A percentile compares a stretch with the other conserved stretches of the same genome.
Conservation (phyloP, 2,113 vertebrate genomes). For the Pelusios castaneus region DNA sequence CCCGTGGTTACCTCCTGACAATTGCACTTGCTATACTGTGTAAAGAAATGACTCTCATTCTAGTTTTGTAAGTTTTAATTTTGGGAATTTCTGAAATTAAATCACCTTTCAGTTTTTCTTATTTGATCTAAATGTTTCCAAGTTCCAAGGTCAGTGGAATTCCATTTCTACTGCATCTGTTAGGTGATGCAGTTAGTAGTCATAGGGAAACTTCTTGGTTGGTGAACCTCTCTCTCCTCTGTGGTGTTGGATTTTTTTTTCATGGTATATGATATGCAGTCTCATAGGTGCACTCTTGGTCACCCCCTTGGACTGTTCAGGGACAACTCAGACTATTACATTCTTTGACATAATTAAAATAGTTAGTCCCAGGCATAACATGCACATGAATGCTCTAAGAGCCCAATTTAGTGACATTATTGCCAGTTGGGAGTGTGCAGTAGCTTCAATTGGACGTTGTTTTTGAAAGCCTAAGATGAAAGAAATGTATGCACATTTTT, state of each 20-base stretch:
- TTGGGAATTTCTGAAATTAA: not conserved
- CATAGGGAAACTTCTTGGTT: not conserved
- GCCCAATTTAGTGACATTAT: not conserved
- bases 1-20: not conserved
- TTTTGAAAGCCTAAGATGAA: not conserved
- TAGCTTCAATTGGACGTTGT: not conserved
- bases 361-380: not conserved
- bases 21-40: not conserved
- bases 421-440: not conserved
- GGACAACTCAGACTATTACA: not conserved
- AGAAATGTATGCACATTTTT: not conserved
- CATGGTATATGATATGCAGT: not conserved
- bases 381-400: not conserved
- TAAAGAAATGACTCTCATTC: not conserved
- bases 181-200: not conserved
- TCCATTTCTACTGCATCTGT: not conserved
- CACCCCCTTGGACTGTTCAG: not conserved
- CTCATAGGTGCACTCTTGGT: not conserved
- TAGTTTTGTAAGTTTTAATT: not conserved
- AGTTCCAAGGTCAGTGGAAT: not conserved
- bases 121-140: not conserved
- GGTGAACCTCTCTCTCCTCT: not conserved
- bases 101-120: too few species aligned
- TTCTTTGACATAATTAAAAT: not conserved
- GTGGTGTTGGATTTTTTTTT: not conserved